Base-by-base conservation (phyloP, 2,113 vertebrate genomes). In the Platanista minor region DNA sequence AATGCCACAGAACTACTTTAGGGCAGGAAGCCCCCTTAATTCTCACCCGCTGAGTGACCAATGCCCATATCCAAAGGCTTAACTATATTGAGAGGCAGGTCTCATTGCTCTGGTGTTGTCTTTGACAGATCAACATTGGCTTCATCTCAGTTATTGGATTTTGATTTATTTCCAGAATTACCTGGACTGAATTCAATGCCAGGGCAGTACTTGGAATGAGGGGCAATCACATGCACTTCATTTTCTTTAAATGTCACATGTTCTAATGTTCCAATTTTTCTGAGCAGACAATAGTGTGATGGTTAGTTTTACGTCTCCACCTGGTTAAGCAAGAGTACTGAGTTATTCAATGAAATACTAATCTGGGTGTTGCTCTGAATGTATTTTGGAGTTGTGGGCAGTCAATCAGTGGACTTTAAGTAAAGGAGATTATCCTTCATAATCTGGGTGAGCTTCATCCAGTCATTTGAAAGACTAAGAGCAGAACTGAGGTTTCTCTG, bases 81-180 rank as follows among this genome's bases (percentile, higher is more conserved):
- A 52, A 20, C n/a, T 86, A 7, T 80, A 57, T 87, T 93, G 49
- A 93, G 36, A 74, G 46, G 33, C n/a, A 46, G 62, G 62, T 93
- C 41, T 69, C 69, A 95, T 84, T 87, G 75, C 67, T 94, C 31
- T 13, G 52, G 33, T 91, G 64, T 83, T 88, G 39, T 74, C 78
- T 91, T 71, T 75, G 83, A 97, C 87, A 95, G 57, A 93, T 78
- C 96, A 94, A 84, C 91, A 57, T 29, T 62, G 86, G 80, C 57
- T 96, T 97, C 94, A 91, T 93, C 78, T 95, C 78, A 93, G 93
- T 87, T 97, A 95, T 89, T 97, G 81, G 93, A 92, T 97, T 97
- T 96, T 95, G 86, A 96, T 97, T 96, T 97, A 97, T 93, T 95
- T 86, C 74, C 62, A 97, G 78, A 96, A 94, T 98, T 96, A 96